Evolutionary conservation across 2,113 vertebrate species (phyloP).

Genomic region (Macaca nemestrina): DNA sequence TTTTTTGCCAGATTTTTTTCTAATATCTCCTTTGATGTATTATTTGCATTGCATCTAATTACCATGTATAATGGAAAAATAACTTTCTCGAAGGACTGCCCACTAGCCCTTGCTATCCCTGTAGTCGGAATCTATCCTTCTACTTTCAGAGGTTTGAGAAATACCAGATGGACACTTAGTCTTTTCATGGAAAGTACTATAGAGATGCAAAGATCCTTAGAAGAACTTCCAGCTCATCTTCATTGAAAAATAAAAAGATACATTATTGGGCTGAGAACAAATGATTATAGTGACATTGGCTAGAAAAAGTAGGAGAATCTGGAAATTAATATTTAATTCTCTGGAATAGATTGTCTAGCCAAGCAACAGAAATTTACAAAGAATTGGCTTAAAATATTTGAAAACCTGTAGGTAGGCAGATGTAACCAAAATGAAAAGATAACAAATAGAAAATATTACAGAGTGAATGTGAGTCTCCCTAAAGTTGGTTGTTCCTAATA

Average conservation of each 20-base stretch:
- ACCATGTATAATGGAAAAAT: not conserved
- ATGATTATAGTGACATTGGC: not conserved
- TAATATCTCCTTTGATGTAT: not conserved
- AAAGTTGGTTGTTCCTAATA: not conserved
- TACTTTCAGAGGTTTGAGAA: not conserved
- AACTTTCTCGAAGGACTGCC: not conserved
- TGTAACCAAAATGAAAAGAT: not conserved
- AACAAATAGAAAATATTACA: not conserved
- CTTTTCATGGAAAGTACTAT: not conserved
- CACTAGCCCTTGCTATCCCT: not conserved
- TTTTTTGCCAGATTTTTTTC: not conserved
- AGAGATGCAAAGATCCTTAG: not conserved
- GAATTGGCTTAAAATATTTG: not conserved
- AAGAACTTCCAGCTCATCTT: not conserved
- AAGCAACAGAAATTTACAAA: not conserved
- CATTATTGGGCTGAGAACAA: not conserved
- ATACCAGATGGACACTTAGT: not conserved
- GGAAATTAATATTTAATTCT: not conserved
- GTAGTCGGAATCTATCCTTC: not conserved
- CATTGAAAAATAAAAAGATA: not conserved
- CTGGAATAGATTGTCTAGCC: not conserved
- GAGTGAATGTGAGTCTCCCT: not conserved
- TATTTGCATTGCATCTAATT: not conserved
- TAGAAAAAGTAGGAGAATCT: not conserved
- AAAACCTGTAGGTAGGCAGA: not conserved